Evolutionary conservation across 2,888 invertebrate genomes (phyloP).

Genomic region (Apoderus coryli): DNA sequence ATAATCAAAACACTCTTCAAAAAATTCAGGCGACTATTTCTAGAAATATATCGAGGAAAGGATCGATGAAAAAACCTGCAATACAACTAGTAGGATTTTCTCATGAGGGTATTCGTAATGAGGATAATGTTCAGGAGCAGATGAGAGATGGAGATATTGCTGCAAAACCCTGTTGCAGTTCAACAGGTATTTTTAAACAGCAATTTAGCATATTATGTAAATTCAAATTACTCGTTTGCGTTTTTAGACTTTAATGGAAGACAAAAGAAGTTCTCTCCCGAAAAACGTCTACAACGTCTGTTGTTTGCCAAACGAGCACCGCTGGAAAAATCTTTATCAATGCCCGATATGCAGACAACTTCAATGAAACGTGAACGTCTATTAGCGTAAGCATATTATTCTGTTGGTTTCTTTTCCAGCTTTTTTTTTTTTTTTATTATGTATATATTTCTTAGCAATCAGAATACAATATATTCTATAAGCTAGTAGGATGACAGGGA

Average conservation of each 20-base stretch:
- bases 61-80: constrained; percentile 24
- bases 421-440: too few relatives aligned
- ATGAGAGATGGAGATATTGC: constrained; percentile 22
- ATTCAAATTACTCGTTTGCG: too few relatives aligned
- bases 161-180: constrained; percentile 25
- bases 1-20: constrained; percentile 26
- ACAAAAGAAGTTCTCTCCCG: constrained; percentile 29
- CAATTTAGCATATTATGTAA: neutral
- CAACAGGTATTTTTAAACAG: constrained; percentile 20
- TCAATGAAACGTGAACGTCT: constrained; percentile 54
- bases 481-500: too few relatives aligned
- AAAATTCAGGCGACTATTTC: constrained; percentile 33
- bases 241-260: neutral
- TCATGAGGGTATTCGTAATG: constrained; percentile 27
- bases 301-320: constrained; percentile 36
- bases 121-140: constrained; percentile 19
- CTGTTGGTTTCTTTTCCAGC: too few relatives aligned
- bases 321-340: constrained; percentile 65
- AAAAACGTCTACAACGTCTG: constrained; percentile 32
- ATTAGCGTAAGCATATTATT: constrained; percentile 62
- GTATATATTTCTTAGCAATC: too few relatives aligned
- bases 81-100: constrained; percentile 30
- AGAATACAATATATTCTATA: too few relatives aligned
- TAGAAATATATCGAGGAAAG: constrained; percentile 38
- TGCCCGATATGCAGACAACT: constrained; percentile 71